phyloP scores from a whole-genome alignment of 2,888 invertebrate genomes.

The Pelosia muscerda region DNA sequence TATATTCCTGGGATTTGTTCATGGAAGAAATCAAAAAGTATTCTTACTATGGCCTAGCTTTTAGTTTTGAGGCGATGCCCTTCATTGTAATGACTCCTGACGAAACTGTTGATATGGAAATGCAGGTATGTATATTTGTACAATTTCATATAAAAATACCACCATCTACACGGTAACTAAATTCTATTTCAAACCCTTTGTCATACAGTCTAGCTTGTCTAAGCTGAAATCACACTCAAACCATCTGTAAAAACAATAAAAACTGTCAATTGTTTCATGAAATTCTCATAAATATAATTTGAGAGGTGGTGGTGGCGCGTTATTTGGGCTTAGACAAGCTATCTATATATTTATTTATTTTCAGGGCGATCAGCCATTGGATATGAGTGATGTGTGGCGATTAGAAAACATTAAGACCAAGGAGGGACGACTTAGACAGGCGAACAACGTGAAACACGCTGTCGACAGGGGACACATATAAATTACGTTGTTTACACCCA shows the following conservation, averaged over 20 bases:
- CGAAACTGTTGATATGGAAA: constrained; percentile 87
- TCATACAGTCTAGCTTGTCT: too few species aligned
- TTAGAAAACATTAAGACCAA: constrained; percentile 87
- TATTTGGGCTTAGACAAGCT: too few species aligned
- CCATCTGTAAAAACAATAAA: too few species aligned
- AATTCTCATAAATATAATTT: too few species aligned
- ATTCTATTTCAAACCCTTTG: too few species aligned
- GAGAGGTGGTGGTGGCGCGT: too few species aligned
- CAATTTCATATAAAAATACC: neutral
- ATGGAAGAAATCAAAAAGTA: constrained; percentile 86
- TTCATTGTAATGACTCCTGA: constrained; percentile 86
- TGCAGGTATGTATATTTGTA: constrained; percentile 75
- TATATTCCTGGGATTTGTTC: constrained; percentile 85
- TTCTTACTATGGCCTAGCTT: constrained; percentile 86
- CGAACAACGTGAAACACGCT: constrained; percentile 89
- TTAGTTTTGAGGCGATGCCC: constrained; percentile 88
- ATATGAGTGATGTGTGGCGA: constrained; percentile 89
- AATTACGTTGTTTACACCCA: neutral
- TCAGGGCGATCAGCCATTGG: constrained; percentile 83
- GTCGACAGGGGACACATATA: constrained; percentile 88
- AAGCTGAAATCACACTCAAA: too few species aligned
- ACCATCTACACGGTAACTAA: neutral
- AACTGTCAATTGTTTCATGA: too few species aligned
- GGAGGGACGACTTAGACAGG: constrained; percentile 87
- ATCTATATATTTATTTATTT: constrained; percentile 41